Conservation (phyloP, 1,140 invertebrate species). For the Drosophila saltans region DNA sequence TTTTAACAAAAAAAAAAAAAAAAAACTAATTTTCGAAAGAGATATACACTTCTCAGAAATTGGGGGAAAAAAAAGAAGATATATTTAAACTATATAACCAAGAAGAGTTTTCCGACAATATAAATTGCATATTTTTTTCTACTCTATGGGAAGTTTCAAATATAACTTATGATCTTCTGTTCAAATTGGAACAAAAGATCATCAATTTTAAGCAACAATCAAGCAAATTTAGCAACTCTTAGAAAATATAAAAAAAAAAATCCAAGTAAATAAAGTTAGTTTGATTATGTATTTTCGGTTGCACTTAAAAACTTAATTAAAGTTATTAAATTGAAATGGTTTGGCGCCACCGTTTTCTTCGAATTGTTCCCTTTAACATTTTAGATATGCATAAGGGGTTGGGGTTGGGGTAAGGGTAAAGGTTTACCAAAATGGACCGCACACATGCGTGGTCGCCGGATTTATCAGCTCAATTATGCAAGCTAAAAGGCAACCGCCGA, state of each 20-base stretch:
- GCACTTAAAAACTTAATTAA: conserved; percentile 74
- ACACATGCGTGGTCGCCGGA: conserved; percentile 51
- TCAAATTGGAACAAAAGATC: no score
- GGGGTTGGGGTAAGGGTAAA: neutral
- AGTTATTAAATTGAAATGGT: conserved; percentile 66
- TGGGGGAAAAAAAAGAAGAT: no score
- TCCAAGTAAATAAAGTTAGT: neutral
- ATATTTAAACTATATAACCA: no score
- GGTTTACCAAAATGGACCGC: conserved; percentile 48
- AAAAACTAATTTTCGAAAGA: conserved; percentile 11
- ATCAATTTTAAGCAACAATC: neutral
- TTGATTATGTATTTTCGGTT: neutral
- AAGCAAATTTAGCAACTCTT: neutral
- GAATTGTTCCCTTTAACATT: neutral
- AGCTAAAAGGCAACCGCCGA: conserved; percentile 67
- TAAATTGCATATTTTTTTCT: no score
- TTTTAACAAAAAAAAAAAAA: conserved; percentile 29
- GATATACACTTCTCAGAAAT: neutral
- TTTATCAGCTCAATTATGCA: conserved; percentile 75
- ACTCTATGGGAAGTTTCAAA: no score
- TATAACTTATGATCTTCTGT: no score
- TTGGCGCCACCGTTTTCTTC: conserved; percentile 70
- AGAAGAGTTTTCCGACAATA: no score
- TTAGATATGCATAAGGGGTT: neutral
- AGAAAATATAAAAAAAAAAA: neutral